These are phyloP conservation scores for Enteromius afrohamiltoni DNA, from an alignment of 2,797 vertebrate genomes.

Conservation along the genomic window DNA sequence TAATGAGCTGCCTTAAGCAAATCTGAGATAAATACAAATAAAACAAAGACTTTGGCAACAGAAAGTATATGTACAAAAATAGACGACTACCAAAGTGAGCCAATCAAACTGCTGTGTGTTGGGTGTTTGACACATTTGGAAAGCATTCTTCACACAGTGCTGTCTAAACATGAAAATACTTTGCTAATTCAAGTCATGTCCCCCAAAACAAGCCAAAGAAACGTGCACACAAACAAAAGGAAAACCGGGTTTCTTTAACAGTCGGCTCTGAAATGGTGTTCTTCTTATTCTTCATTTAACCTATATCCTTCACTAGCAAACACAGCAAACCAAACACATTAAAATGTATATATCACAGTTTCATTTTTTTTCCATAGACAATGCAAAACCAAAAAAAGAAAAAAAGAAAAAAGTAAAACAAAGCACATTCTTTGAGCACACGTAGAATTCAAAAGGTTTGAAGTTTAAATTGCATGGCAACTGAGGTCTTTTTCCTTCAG, in stretches of 20 bases:
- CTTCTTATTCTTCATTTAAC: slow-evolving; percentile 87
- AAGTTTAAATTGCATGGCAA: slow-evolving; percentile 60
- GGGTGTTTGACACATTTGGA: slow-evolving; percentile 75
- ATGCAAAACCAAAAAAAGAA: slow-evolving; percentile 61
- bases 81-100: slow-evolving; percentile 76
- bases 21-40: slow-evolving; percentile 80
- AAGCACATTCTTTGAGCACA: slow-evolving; percentile 37
- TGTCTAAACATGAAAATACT: slow-evolving; percentile 71
- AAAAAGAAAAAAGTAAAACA: slow-evolving; percentile 5
- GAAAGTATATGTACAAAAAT: slow-evolving; percentile 85
- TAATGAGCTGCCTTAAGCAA: slow-evolving; percentile 84
- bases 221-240: slow-evolving; percentile 59
- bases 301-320: slow-evolving; percentile 70
- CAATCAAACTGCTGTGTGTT: slow-evolving; percentile 77
- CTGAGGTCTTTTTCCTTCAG: slow-evolving; percentile 52
- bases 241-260: slow-evolving; percentile 76
- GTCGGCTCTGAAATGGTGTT: slow-evolving; percentile 81
- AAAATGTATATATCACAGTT: slow-evolving; percentile 79
- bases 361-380: slow-evolving; percentile 80
- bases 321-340: slow-evolving; percentile 55
- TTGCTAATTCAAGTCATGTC: slow-evolving; percentile 50
- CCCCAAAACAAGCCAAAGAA: slow-evolving; percentile 68
- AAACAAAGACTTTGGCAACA: slow-evolving; percentile 78
- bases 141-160: slow-evolving; percentile 78
- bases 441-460: slow-evolving; percentile 5